Evolutionary conservation across 2,113 vertebrate species (phyloP), one percentile per base, ranked within the genome.

Genomic region (Entosphenus tridentatus): DNA sequence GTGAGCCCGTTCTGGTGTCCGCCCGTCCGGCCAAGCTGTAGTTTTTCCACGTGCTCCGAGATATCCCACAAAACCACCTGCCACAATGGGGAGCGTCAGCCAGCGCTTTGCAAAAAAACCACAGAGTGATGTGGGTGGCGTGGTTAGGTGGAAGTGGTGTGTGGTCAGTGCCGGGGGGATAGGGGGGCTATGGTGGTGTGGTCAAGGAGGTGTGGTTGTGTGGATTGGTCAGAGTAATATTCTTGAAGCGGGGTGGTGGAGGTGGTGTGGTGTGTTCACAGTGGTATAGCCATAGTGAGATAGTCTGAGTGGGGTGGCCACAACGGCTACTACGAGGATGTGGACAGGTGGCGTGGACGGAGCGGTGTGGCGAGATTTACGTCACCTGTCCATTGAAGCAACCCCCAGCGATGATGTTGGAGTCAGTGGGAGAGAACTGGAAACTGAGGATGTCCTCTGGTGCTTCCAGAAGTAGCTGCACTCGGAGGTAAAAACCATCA

Each of bases 41-140:
- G 76, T 57, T 73, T 77, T 1, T 78, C 73, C 57, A 79, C 73
- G 1, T 89, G 73, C 21, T 79, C 72, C 2, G 86, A 86, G 73
- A 96, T 83, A 73, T 96, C 84, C 93, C 91, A 97, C 39, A 97
- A 69, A 69, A 84, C 80, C 18, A 96, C 69, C 91, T 96, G 71
- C 72, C 72, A 62, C 72, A 21, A 69, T 72, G 57, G 9, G 57
- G 2, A 68, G 9, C 21, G 56, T 55, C 14, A 68, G 39, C 12
- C 14, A 54, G 39, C 14, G 21, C n/a, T 11, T 39, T 54, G 13
- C 14, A 55, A 14, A 68, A 39, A 68, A n/a, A 68, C 1, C 11
- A 68, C 14, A 68, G 9, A 68, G n/a, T 55, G 16, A 58, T 55
- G 57, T 55, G 56, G 10, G n/a, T 7, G 57, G 3, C 56, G 8